These are phyloP conservation scores for Drosophila lacertosa DNA, from an alignment of 1,140 invertebrate species.

Conservation along the genomic window DNA sequence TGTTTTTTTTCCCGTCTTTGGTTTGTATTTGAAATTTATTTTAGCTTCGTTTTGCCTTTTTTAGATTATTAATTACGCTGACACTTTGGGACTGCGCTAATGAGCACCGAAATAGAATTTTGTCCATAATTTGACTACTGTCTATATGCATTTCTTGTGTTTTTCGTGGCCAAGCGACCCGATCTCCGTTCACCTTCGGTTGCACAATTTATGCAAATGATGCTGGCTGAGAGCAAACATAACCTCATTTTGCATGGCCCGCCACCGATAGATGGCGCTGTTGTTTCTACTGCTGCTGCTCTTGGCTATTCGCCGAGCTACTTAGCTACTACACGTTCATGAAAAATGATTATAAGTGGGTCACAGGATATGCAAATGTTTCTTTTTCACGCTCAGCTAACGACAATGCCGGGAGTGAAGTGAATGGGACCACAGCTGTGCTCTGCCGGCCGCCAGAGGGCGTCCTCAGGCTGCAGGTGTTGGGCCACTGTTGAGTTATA, in stretches of 20 bases:
- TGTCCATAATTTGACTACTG: constrained; percentile 61
- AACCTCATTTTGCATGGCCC: constrained; percentile 64
- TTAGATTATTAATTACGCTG: constrained; percentile 70
- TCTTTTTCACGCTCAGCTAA: constrained; percentile 77
- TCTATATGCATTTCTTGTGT: constrained; percentile 38
- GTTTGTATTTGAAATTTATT: constrained; percentile 16
- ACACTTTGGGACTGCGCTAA: constrained; percentile 69
- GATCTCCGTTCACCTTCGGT: neutral
- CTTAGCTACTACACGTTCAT: constrained; percentile 57
- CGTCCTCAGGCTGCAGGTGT: constrained; percentile 29
- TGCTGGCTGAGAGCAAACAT: constrained; percentile 66
- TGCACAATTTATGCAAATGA: constrained; percentile 75
- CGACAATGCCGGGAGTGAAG: constrained; percentile 26
- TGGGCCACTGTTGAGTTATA: constrained; percentile 60
- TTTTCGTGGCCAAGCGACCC: neutral
- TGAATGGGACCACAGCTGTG: constrained; percentile 44
- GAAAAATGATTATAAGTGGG: constrained; percentile 82
- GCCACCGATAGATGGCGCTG: constrained; percentile 52
- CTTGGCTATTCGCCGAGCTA: constrained; percentile 28
- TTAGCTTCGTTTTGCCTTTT: constrained; percentile 24
- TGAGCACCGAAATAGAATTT: constrained; percentile 72
- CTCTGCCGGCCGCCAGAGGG: constrained; percentile 56
- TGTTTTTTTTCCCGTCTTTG: too few relatives aligned
- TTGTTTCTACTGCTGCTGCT: constrained; percentile 18
- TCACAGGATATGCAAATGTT: constrained; percentile 83